Percentiles rank a stretch among this genome's conserved stretches.
These are phyloP conservation scores for Halichoerus grypus DNA, from an alignment of 2,113 vertebrate genomes.

Conservation along the genomic window DNA sequence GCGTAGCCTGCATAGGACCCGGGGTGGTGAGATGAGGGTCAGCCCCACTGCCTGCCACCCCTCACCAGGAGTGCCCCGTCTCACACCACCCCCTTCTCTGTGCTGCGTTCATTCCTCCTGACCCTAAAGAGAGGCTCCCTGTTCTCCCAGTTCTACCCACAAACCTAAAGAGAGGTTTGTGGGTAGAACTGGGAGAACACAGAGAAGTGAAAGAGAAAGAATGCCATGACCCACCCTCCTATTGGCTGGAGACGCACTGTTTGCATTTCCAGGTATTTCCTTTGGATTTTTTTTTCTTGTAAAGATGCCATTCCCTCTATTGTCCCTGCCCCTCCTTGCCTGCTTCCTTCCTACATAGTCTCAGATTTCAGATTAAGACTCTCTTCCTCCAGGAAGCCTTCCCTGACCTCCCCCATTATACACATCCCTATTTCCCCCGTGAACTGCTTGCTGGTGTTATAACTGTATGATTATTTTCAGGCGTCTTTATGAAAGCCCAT, in stretches of 20 bases:
- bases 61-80: fast-evolving
- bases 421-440: not conserved
- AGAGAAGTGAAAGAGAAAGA: not conserved
- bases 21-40: fast-evolving
- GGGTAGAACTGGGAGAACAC: not conserved
- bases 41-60: fast-evolving
- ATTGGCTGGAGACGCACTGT: not conserved
- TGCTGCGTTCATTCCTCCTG: not conserved
- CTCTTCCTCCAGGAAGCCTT: conserved; percentile 4
- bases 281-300: not conserved
- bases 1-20: conserved; percentile 62
- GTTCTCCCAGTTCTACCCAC: no score
- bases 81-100: not conserved
- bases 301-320: not conserved
- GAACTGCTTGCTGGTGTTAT: not conserved
- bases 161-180: no score
- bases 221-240: not conserved
- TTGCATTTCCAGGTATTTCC: not conserved
- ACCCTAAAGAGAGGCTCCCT: not conserved
- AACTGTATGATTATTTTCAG: not conserved
- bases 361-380: not conserved
- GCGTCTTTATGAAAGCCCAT: not conserved
- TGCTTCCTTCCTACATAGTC: not conserved
- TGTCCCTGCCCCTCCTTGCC: not conserved
- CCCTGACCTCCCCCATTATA: not conserved